Base-by-base conservation (phyloP, 2,797 vertebrate species). In the Helarctos malayanus region DNA sequence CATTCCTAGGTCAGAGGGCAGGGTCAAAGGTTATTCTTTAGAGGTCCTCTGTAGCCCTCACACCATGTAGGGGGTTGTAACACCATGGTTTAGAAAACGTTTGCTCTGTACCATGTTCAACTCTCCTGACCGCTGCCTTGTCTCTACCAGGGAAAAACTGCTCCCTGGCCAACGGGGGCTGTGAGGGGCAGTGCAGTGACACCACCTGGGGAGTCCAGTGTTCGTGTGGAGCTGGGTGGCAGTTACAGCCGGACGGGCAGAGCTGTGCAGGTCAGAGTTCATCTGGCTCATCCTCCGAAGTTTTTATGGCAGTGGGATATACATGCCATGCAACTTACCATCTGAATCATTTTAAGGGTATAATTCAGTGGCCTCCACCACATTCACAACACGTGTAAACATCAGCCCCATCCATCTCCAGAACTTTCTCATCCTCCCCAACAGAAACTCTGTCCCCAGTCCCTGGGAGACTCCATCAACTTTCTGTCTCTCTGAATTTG, bases 131-230 rank as follows among this genome's bases (percentile, higher is more conserved):
- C 1, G 0, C 69, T 65, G 2, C 32, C 27, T 47, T 94, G 3
- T 97, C 11, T 93, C 65, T 23, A 18, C 45, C 52, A 97, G 93
- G 90, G 19, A 85, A 80, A 88, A 95, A 57, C 71, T 99, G 99
- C 98, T 98, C 98, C 14, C 68, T 98, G 75, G 98, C 97, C 82
- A 99, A 99, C 0, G 99, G 99, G 0, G 99, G 99, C 96, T 99
- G 99, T 0, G 98, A 98, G 3, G 99, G 99, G 21, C 93, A 45
- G 0, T 99, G 99, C 84, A 61, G 97, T 0, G 99, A 99, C 49
- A 98, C 98, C 0, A 75, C 96, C 41, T 99, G 99, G 99, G 99
- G 99, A 3, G 98, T 98, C 65, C 97, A 75, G 78, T 99, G 99
- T 90, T 97, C 98, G n/a, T 99, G 99, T 2, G 98, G 98, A 5